Evolutionary conservation across 1,140 invertebrate species (phyloP), one percentile per base, ranked within the genome.

Genomic region (Drosophila littoralis): DNA sequence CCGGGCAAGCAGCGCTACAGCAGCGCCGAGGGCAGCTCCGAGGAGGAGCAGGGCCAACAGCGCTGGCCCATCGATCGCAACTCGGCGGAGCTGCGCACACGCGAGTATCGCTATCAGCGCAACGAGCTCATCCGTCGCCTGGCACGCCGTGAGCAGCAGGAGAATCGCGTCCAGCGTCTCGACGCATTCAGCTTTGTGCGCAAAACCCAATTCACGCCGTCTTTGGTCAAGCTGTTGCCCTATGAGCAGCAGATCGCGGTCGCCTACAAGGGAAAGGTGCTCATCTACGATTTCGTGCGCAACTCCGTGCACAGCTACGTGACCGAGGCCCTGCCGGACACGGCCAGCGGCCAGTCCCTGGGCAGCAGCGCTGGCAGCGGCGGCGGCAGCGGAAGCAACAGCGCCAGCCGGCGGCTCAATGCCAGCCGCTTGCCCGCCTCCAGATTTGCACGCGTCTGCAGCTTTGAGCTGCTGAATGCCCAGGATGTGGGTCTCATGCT

Each of bases 241-340:
- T 98, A 97, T 91, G 97, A 98, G 86, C 95, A 96, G 73, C 96
- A 97, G 91, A 93, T 98, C 52, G 96, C 96, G 48, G 96, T 98
- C 50, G 97, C 97, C 48, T 96, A 96, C 71, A 96, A 96, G 92
- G 97, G 98, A 92, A 95, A 94, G 85, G 96, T 97, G 92, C 92
- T 74, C 15, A 92, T 76, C 92, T 93, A 93, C 80, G 92, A 92
- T 67, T 92, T 90, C 52, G 65, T 79, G n/a, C 69, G 77, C 10
- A 80, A 83, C 22, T 67, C 77, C 7, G 80, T 81, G 40, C 72
- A 81, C 1, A 80, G 78, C 7, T 91, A 81, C 28, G 77, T 70
- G 8, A 58, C 78, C 0, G 67, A 86, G 42, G 60, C 70, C 2
- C 6, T 17, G 13, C n/a, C 42, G 2, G 59, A 48, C 3, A 13